Base-by-base conservation (phyloP, 2,888 invertebrate species). In the Acronicta psi region DNA sequence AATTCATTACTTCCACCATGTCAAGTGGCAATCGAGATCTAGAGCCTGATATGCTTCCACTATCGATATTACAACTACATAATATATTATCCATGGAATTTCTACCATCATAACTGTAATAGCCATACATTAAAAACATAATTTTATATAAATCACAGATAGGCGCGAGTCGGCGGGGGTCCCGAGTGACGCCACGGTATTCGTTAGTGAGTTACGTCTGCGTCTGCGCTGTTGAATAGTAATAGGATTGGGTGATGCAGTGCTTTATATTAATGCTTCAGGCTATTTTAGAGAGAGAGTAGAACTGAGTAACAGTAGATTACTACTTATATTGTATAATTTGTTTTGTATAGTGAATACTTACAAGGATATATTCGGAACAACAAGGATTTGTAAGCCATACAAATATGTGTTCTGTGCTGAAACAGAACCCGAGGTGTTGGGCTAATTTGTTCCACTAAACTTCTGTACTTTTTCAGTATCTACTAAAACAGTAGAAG, bases 91-190 rank as follows among this genome's bases (percentile, higher is more conserved):
- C 45, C 72, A 55, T 59, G 51, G 38, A 52, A 59, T 55, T 71
- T 71, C 17, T 29, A 14, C 36, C 34, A 50, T 37, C 23, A 23
- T 41, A 34, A 45, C 63, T 49, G 59, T 54, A 29, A 36, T 52
- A 49, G 13, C 11, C 34, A 34, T 44, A 75, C 41, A 56, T 75
- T 59, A 59, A 61, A 62, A 68, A 56, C 20, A 41, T 65, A 71
- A 63, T 72, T 56, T 55, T 44, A 43, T 37, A 75, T 73, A 72
- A 75, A 73, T 73, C 69, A 72, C 54, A 14, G 47, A 29, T 37
- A 31, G 34, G 46, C 23, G 47, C 31, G 29, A 38, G 34, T n/a
- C 51, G 14, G 14, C 63, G 36, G 51, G 65, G 70, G 70, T 44
- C 47, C 47, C 65, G 45, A 46, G 53, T 51, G 53, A 67, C 65